phyloP scores from a whole-genome alignment of 2,888 invertebrate species.

The Zygogramma bicolorata region DNA sequence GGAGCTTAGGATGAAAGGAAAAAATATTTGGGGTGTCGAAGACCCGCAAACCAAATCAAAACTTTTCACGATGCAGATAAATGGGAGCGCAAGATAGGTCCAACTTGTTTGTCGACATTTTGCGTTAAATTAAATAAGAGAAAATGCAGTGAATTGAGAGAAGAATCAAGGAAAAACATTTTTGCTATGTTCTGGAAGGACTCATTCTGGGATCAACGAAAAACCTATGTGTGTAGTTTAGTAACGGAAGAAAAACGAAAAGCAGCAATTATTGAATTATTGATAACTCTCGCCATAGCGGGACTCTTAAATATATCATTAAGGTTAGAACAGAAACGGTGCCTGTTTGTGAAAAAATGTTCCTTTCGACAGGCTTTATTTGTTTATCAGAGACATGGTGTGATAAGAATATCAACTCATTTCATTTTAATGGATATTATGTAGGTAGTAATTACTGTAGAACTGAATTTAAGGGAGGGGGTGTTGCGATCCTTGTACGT shows the following conservation, averaged over 20 bases:
- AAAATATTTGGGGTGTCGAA: conserved; percentile 23
- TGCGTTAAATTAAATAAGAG: conserved; percentile 25
- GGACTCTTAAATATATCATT: conserved; percentile 4
- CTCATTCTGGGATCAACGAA: conserved; percentile 22
- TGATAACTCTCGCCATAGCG: neutral
- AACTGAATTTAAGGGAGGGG: too few species aligned
- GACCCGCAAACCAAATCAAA: conserved; percentile 26
- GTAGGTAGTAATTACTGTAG: too few species aligned
- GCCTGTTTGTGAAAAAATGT: conserved; percentile 14
- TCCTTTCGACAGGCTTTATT: too few species aligned
- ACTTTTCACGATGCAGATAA: conserved; percentile 28
- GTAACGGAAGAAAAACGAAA: conserved; percentile 12
- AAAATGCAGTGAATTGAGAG: neutral
- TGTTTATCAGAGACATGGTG: too few species aligned
- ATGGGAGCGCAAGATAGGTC: conserved; percentile 16
- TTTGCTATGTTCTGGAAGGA: conserved; percentile 29
- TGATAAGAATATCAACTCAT: too few species aligned
- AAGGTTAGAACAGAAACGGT: neutral
- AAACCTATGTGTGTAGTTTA: conserved; percentile 18
- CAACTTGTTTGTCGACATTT: conserved; percentile 24
- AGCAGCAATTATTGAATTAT: neutral
- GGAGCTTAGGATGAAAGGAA: conserved; percentile 32
- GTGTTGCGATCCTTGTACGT: too few species aligned
- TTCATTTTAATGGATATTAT: too few species aligned
- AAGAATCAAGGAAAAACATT: conserved; percentile 11